Base-by-base conservation (phyloP, 2,888 invertebrate species). In the Gymnoscelis rufifasciata region DNA sequence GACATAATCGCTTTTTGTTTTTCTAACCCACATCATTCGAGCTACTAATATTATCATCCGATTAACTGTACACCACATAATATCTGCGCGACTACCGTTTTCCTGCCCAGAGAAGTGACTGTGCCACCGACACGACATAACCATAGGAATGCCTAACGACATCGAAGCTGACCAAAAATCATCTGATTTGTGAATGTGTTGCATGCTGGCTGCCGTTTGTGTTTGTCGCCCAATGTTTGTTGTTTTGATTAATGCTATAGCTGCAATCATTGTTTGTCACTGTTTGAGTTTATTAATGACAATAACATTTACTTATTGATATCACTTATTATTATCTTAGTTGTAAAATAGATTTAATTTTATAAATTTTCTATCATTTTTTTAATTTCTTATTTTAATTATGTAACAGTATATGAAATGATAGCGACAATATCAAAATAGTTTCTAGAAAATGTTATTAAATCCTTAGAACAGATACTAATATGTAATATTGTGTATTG, bases 131-230 rank as follows among this genome's bases (percentile, higher is more conserved):
- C 71, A 75, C 68, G 75, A 63, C 65, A 65, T 78, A 70, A 70
- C 64, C 65, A 66, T 72, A 77, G 71, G 80, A 86, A 86, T 86
- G 84, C 76, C 78, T 87, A 83, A 84, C 78, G 86, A 73, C 68
- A 59, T 68, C 73, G 74, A 73, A 76, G 74, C 78, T 71, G 79
- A 61, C 66, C 69, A 74, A 71, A 58, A 58, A 68, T 68, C 75
- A 74, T 72, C 71, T 68, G 68, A 62, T 59, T 70, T 78, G 75
- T 79, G 83, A 82, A 86, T 84, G 84, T 82, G 81, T 75, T 84
- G 87, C 87, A 87, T 87, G 87, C 57, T 76, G 74, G 81, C 81
- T 82, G 74, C 67, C 71, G 76, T 80, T 78, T 79, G 74, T 82
- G 78, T 78, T 76, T 79, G 77, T 78, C 74, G 68, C 74, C 78